phyloP scores from a whole-genome alignment of 2,113 vertebrate species.

The Alexandromys fortis region DNA sequence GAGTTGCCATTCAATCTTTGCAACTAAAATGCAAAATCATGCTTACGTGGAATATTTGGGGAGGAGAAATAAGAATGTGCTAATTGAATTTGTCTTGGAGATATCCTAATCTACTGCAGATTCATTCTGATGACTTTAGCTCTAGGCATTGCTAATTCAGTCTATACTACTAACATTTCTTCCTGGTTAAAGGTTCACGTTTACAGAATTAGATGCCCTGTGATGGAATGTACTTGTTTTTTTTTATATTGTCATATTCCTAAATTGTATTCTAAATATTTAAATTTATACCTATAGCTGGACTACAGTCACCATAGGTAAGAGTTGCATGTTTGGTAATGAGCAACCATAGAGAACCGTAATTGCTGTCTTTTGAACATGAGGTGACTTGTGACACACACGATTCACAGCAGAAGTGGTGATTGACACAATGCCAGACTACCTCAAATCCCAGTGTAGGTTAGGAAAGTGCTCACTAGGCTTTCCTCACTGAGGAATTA shows the following conservation, averaged over 20 bases:
- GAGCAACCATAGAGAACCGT: no score
- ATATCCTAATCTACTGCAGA: background rate
- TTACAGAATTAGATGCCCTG: background rate
- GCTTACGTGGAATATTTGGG: background rate
- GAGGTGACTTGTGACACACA: background rate
- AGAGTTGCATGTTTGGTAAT: background rate
- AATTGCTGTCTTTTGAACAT: background rate
- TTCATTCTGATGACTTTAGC: background rate
- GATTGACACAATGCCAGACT: accelerated
- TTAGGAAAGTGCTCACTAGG: background rate
- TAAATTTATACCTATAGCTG: background rate
- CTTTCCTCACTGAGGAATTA: background rate
- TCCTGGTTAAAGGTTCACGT: background rate
- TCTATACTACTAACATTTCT: background rate
- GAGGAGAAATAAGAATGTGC: background rate
- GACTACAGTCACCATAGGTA: background rate
- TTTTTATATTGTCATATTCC: no score
- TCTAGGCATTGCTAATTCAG: background rate
- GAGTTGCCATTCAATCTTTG: background rate
- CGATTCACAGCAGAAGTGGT: background rate
- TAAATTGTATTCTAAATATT: background rate
- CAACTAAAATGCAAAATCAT: background rate
- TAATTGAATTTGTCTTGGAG: background rate
- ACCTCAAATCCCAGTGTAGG: no score
- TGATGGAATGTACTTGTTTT: no score